Evolutionary conservation across 2,888 invertebrate genomes (phyloP), one percentile per base, ranked within the genome.

Genomic region (Thyatira batis): DNA sequence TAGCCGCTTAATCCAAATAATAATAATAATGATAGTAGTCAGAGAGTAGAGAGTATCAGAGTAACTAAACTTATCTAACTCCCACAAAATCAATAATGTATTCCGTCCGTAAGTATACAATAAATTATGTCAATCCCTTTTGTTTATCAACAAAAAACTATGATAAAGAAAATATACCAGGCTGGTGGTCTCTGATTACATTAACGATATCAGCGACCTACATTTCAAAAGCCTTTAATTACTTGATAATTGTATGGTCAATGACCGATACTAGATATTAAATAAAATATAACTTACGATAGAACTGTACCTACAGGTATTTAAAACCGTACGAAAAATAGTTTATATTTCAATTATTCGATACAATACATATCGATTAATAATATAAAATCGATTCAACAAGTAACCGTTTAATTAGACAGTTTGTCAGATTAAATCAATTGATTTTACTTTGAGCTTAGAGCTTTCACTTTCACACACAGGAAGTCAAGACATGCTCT

Each of bases 391-490:
- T 39, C 39, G 39, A 39, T 39, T 17, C 13, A 39, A 39, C n/a
- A 39, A 4, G 0, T 8, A 39, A 39, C 13, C 11, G 1, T 13
- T 17, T 17, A 27, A 28, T 27, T 10, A 48, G 20, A 17, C 48
- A 48, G 48, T 11, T 11, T 25, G 48, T 11, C 27, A 8, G 48
- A 27, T 21, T 27, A 13, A 20, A 25, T 46, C 20, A 48, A 13
- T 20, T 48, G 13, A 27, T 17, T 11, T 27, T 17, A 20, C 27
- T 27, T 46, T 25, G 17, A 59, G 61, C 55, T 57, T 57, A 64
- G 52, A 51, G 63, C 85, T 87, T 87, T 87, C 87, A 85, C 87
- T 87, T 83, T 86, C 82, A 68, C 78, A 75, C 76, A 75, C 66
- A 55, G 28, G 39, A 39, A 28, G 61, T 63, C 51, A 21, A 50